These are phyloP conservation scores for Netelia fuscicornis DNA, from an alignment of 2,888 invertebrate genomes.

Conservation along the genomic window DNA sequence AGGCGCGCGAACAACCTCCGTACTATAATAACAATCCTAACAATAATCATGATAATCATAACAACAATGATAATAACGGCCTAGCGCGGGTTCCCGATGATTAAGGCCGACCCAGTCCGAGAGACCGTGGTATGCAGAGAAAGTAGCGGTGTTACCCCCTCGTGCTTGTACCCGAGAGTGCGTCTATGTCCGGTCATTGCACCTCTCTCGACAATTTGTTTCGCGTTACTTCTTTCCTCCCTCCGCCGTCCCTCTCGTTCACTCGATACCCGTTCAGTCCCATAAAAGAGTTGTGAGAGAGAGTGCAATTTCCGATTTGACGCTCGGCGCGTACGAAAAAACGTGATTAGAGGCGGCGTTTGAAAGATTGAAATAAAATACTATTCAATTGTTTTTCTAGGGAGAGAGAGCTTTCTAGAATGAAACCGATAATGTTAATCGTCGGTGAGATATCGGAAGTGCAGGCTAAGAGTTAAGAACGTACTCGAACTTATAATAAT, in stretches of 20 bases:
- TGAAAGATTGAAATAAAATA: not conserved
- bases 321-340: constrained; percentile 5
- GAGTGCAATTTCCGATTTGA: constrained; percentile 48
- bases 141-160: constrained; percentile 74
- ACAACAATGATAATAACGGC: constrained; percentile 69
- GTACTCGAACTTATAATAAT: constrained; percentile 2
- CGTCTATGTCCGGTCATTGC: constrained; percentile 78
- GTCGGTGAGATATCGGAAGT: not conserved
- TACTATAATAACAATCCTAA: not conserved
- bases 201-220: constrained; percentile 63
- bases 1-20: constrained; percentile 33
- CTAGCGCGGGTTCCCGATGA: constrained; percentile 71
- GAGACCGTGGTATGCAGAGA: constrained; percentile 76
- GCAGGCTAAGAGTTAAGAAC: not conserved
- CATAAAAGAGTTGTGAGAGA: constrained; percentile 36
- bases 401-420: not conserved
- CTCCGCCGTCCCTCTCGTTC: constrained; percentile 38
- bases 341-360: constrained; percentile 5
- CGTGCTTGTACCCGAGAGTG: constrained; percentile 39
- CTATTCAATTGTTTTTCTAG: not conserved
- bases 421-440: constrained; percentile 15
- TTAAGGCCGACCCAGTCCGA: constrained; percentile 77
- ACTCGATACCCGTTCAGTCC: constrained; percentile 43
- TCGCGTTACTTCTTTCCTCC: constrained; percentile 61
- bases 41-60: constrained; percentile 21